Conservation (phyloP, 2,888 invertebrate species). For the Drosophila nr. fundita region DNA sequence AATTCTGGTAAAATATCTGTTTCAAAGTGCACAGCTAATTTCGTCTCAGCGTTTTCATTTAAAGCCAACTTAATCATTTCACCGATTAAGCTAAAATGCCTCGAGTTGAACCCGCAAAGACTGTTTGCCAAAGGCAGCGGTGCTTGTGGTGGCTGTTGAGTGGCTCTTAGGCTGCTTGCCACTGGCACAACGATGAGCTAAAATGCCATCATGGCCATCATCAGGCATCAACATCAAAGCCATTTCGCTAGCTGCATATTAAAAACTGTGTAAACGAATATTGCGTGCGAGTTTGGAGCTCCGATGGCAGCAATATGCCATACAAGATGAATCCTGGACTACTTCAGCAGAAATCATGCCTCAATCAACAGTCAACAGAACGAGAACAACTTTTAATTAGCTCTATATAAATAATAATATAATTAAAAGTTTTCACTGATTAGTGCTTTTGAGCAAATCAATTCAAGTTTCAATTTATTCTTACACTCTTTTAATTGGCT, state of each 20-base stretch:
- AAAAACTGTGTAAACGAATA: conserved; percentile 14
- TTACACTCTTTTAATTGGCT: neutral
- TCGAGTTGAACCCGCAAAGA: conserved; percentile 31
- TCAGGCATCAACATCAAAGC: conserved; percentile 35
- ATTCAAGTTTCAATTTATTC: neutral
- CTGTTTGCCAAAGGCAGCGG: neutral
- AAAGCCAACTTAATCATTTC: conserved; percentile 22
- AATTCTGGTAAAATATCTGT: neutral
- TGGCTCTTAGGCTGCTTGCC: conserved; percentile 7
- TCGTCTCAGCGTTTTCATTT: conserved; percentile 26
- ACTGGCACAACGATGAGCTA: conserved; percentile 44
- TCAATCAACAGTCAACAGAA: neutral
- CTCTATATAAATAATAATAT: neutral
- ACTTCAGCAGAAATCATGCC: neutral
- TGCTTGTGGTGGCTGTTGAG: neutral
- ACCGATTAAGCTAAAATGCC: conserved; percentile 28
- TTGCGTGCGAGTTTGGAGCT: neutral
- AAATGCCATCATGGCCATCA: conserved; percentile 38
- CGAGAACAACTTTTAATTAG: neutral
- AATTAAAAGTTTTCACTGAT: neutral
- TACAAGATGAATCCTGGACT: neutral
- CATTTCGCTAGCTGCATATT: conserved; percentile 29
- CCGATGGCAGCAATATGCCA: neutral
- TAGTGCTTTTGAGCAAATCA: neutral
- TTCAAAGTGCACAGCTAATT: conserved; percentile 5